A percentile compares a stretch with the other conserved stretches of the same genome.
Evolutionary conservation across 2,113 vertebrate species (phyloP).

Genomic region (Boleophthalmus pectinirostris): DNA sequence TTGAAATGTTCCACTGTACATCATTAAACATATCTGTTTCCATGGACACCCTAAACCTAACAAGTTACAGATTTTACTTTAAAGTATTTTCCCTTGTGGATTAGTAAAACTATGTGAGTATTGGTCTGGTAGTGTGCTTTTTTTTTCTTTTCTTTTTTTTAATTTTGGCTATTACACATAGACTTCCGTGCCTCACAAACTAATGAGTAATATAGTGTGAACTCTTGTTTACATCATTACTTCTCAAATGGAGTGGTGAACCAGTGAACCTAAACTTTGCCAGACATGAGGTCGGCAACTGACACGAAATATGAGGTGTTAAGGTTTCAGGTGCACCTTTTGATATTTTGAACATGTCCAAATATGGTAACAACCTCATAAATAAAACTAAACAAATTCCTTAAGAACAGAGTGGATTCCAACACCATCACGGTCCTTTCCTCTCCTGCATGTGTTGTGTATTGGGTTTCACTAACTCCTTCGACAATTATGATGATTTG

Average conservation of each 20-base stretch:
- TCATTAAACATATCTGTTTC: no score
- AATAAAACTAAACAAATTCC: constrained; percentile 37
- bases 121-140: background rate
- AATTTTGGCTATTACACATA: background rate
- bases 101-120: background rate
- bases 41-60: no score
- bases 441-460: constrained; percentile 3
- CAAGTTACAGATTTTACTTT: no score
- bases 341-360: constrained; percentile 43
- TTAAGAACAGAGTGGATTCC: constrained; percentile 34
- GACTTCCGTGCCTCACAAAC: constrained; percentile 3
- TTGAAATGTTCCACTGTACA: no score
- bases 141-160: no score
- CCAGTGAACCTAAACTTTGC: constrained; percentile 27
- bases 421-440: constrained; percentile 40
- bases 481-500: constrained; percentile 20
- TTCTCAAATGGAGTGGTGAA: constrained; percentile 19
- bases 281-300: constrained; percentile 30
- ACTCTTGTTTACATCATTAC: constrained; percentile 33
- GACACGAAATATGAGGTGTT: constrained; percentile 42
- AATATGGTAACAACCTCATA: constrained; percentile 35
- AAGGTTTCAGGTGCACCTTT: constrained; percentile 53
- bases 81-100: background rate
- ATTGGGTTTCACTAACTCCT: constrained; percentile 27
- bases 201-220: constrained; percentile 40